Evolutionary conservation across 2,888 invertebrate genomes (phyloP), one percentile per base, ranked within the genome.

Genomic region (Athetis lepigone): DNA sequence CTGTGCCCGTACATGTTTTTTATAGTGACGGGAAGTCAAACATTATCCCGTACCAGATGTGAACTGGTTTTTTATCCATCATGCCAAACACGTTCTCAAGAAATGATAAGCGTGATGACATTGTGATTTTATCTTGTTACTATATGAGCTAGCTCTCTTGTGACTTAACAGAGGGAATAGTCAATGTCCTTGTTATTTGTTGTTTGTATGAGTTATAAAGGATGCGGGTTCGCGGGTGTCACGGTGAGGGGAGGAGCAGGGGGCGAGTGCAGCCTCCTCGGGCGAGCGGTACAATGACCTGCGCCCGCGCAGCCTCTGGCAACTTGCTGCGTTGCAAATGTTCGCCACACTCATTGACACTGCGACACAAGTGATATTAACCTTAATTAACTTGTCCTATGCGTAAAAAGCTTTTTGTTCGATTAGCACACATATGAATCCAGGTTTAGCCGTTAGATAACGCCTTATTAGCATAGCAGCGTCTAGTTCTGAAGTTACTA

Each of bases 271-370:
- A 91, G 89, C 83, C 88, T 88, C 87, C 85, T 85, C 84, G 68
- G 82, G 82, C 79, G 80, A 82, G 83, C 81, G 82, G 92, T 87
- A 88, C 94, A 92, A 89, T 89, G 93, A 94, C 93, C 90, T 85
- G 87, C 82, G 86, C 85, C 86, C 76, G 88, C 88, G 82, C 89
- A 88, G 88, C 88, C 90, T 90, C 88, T 82, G 80, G 78, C 85
- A 80, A 86, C 86, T 85, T 83, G 86, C 86, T 84, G 67, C 75
- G 77, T 64, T 81, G 84, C 88, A 86, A 88, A 89, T 88, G 87
- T 87, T 86, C 85, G 82, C 85, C 80, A 84, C 80, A 86, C 82
- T 87, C 85, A 85, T 85, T 85, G 85, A 85, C 84, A 85, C 83
- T 76, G 72, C 76, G 70, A 75, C 54, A 62, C 70, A 37, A 55